Conservation (phyloP, 2,797 vertebrate species). For the Falco berigora region DNA sequence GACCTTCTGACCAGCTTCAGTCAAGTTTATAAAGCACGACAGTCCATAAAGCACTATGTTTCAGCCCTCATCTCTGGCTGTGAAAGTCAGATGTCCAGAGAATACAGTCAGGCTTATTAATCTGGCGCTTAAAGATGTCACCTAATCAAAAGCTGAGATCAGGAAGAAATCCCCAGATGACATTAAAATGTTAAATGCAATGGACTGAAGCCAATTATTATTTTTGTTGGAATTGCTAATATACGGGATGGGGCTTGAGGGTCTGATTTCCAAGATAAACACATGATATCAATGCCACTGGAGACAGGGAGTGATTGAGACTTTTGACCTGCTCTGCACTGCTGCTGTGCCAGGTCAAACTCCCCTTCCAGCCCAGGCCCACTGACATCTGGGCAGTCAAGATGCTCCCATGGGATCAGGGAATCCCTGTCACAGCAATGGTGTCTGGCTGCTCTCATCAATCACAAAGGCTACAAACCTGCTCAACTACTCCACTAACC, state of each 20-base stretch:
- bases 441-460: not conserved
- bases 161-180: slow-evolving; percentile 7
- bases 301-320: not conserved
- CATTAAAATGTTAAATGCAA: slow-evolving; percentile 14
- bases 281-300: not conserved
- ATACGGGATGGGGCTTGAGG: not conserved
- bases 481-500: not conserved
- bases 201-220: slow-evolving; percentile 12
- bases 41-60: not conserved
- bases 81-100: not conserved
- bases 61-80: not conserved
- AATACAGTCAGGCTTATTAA: not conserved
- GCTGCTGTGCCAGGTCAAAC: not conserved
- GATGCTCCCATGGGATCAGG: not conserved
- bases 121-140: not conserved
- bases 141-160: not conserved
- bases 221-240: slow-evolving; percentile 30
- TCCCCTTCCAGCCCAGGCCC: not conserved
- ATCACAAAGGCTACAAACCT: not conserved
- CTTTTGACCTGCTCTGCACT: not conserved
- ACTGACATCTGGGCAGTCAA: not conserved
- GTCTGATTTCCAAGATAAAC: not conserved
- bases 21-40: not conserved
- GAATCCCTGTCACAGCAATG: not conserved
- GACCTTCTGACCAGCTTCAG: not conserved